phyloP scores from a whole-genome alignment of 2,797 vertebrate genomes.

The Sternotherus odoratus region DNA sequence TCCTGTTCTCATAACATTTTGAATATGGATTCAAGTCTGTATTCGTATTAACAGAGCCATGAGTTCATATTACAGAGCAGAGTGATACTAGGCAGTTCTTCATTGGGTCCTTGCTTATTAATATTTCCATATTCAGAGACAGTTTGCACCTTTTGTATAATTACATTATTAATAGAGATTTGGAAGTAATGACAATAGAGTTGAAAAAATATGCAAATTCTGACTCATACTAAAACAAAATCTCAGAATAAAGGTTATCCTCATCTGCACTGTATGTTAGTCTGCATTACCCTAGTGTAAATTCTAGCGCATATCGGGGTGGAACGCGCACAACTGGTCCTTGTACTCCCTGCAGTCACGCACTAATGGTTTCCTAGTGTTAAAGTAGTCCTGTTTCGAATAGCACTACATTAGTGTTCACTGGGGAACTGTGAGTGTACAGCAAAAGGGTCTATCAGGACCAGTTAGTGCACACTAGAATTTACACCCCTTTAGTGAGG shows the following conservation, averaged over 20 bases:
- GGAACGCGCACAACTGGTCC: not conserved
- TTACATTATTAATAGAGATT: not conserved
- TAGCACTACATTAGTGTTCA: not conserved
- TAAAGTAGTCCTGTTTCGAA: not conserved
- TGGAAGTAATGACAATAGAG: constrained; percentile 11
- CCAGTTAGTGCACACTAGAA: not conserved
- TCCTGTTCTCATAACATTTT: not conserved
- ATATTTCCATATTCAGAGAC: constrained; percentile 40
- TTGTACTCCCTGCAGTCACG: not conserved
- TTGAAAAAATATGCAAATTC: constrained; percentile 17
- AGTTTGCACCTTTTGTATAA: constrained; percentile 39
- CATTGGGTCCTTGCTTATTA: constrained; percentile 18
- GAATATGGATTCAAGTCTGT: not conserved
- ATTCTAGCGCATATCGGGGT: not conserved
- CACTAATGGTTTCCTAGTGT: not conserved
- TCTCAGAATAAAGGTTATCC: not conserved
- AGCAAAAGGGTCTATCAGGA: not conserved
- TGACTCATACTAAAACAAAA: not conserved
- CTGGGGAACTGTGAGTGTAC: not conserved
- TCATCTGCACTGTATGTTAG: not conserved
- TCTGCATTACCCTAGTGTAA: not conserved
- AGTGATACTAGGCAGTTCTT: not conserved
- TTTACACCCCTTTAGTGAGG: not conserved
- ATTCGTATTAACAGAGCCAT: not conserved
- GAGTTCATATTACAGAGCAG: not conserved